phyloP scores from a whole-genome alignment of 2,888 invertebrate genomes.

The Nysson spinosus region DNA sequence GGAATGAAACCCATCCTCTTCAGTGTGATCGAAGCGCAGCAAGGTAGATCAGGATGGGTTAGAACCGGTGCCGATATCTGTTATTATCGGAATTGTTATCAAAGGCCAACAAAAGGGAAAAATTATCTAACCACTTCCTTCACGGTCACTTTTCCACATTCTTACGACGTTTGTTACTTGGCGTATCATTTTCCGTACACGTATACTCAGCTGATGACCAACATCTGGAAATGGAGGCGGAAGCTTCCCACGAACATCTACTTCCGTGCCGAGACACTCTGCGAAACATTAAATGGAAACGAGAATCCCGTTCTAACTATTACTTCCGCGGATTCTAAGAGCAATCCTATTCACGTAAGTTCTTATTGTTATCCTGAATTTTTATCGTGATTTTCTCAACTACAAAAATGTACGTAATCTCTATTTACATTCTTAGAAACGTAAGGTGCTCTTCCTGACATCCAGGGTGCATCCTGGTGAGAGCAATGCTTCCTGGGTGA shows the following conservation, averaged over 20 bases:
- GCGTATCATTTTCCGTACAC: constrained; percentile 94
- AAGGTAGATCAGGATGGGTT: constrained; percentile 83
- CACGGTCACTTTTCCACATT: constrained; percentile 86
- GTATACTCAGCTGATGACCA: constrained; percentile 86
- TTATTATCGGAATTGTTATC: constrained; percentile 89
- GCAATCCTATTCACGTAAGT: constrained; percentile 80
- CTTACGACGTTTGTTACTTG: constrained; percentile 88
- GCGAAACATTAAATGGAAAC: constrained; percentile 85
- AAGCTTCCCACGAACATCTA: constrained; percentile 79
- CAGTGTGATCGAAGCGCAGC: constrained; percentile 86
- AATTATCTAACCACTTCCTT: constrained; percentile 89
- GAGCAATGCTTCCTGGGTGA: constrained; percentile 92
- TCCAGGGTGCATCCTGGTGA: constrained; percentile 93
- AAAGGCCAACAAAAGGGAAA: constrained; percentile 80
- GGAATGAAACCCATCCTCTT: constrained; percentile 94
- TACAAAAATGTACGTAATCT: background rate
- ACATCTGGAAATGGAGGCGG: constrained; percentile 83
- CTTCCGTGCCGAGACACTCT: constrained; percentile 83
- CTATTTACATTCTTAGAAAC: constrained; percentile 77
- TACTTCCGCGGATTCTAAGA: constrained; percentile 81
- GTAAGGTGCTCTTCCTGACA: constrained; percentile 85
- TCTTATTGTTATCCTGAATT: background rate
- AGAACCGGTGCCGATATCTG: constrained; percentile 87
- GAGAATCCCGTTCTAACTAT: constrained; percentile 87
- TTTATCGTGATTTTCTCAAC: background rate